Base-by-base conservation (phyloP, 2,888 invertebrate species). In the Cataglyphis cursor region DNA sequence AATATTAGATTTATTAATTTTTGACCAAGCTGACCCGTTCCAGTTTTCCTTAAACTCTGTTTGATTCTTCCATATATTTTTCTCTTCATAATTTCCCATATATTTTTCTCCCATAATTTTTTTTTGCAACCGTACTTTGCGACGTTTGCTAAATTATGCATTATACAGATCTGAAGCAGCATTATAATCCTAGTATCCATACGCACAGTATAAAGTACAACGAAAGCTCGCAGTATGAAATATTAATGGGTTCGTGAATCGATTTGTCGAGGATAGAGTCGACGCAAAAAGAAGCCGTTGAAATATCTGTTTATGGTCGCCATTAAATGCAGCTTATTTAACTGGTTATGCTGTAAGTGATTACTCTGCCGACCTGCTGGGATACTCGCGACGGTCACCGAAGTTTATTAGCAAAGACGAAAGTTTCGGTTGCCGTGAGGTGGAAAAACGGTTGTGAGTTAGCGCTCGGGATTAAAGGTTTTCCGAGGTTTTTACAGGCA, bases 321-420 rank as follows among this genome's bases (percentile, higher is more conserved):
- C 62, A 51, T 70, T 75, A 61, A 70, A 75, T 31, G 31, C 9
- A 38, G 64, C 57, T 82, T 72, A 76, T 82, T 70, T 82, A 84
- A 82, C 76, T 59, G 75, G 72, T 70, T 75, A 84, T 24, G 54
- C n/a, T 24, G 54, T 38, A 38, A 38, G 38, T 59, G 81, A 81
- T 70, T 75, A 83, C 41, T 51, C n/a, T 24, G 66, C 41, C 51
- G 51, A 35, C 38, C 48, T 12, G n/a, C 12, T 57, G 18, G 31
- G 70, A 78, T 24, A 66, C 9, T 10, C 31, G 24, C 28, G 41
- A 31, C 28, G 41, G 51, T 41, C 38, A 51, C 54, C 44, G 38
- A 84, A 84, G 81, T 84, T 84, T 84, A 84, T 84, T 81, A 84
- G 81, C 57, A 68, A 81, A 81, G 68, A 81, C n/a, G 76, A 75